A percentile compares a stretch with the other conserved stretches of the same genome.
phyloP scores from a whole-genome alignment of 1,140 invertebrate genomes.

The Acromyrmex heyeri region DNA sequence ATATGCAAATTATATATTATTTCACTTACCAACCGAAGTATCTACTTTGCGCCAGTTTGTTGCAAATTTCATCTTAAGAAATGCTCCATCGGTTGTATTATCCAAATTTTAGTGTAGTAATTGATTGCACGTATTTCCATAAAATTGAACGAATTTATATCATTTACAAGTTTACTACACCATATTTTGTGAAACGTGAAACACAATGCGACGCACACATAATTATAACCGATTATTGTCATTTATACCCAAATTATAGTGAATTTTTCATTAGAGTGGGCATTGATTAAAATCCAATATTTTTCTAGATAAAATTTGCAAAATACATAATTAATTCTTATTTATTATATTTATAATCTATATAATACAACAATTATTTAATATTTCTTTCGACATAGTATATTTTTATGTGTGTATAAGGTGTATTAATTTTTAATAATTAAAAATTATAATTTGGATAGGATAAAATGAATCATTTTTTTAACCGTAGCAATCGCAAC shows the following conservation, averaged over 20 bases:
- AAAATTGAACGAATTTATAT: background rate
- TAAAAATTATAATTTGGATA: too few species aligned
- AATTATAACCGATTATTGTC: background rate
- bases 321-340: background rate
- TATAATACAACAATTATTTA: background rate
- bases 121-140: too few species aligned
- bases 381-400: too few species aligned
- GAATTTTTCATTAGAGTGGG: constrained; percentile 1
- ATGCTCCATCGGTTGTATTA: background rate
- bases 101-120: background rate
- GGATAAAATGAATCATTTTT: background rate
- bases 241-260: background rate
- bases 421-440: too few species aligned
- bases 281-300: background rate
- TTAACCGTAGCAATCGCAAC: background rate
- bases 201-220: background rate
- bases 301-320: background rate
- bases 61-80: background rate
- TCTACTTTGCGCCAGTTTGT: background rate
- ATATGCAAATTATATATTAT: background rate
- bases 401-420: too few species aligned
- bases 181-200: background rate
- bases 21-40: constrained; percentile 4
- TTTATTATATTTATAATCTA: background rate
- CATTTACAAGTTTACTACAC: background rate